Conservation (phyloP, 2,113 vertebrate species). For the Gallinago media region DNA sequence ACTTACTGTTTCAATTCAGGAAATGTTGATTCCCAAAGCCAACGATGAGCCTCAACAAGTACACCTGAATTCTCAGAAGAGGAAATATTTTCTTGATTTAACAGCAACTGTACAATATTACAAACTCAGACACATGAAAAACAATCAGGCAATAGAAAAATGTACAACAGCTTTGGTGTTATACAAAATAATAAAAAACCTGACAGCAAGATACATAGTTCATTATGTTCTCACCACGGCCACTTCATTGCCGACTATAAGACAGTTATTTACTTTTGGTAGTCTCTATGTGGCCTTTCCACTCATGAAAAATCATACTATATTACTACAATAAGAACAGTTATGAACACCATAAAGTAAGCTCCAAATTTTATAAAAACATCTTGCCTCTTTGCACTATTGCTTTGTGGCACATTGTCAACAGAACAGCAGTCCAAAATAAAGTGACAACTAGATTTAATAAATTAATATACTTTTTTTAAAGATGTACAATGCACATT, state of each 20-base stretch:
- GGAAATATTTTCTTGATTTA: slow-evolving; percentile 76
- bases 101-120: slow-evolving; percentile 81
- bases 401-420: slow-evolving; percentile 80
- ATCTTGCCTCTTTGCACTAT: slow-evolving; percentile 61
- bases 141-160: slow-evolving; percentile 81
- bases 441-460: slow-evolving; percentile 98
- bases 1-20: slow-evolving; percentile 13
- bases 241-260: slow-evolving; percentile 52
- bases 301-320: slow-evolving; percentile 45
- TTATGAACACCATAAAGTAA: slow-evolving; percentile 51
- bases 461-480: slow-evolving; percentile 98
- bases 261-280: slow-evolving; percentile 29
- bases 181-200: slow-evolving; percentile 75
- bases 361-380: slow-evolving; percentile 49
- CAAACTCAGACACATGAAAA: slow-evolving; percentile 79
- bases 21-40: slow-evolving; percentile 64
- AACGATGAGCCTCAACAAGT: slow-evolving; percentile 62
- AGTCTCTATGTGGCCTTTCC: slow-evolving; percentile 31
- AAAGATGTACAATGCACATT: slow-evolving; percentile 97
- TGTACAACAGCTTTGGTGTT: slow-evolving; percentile 84
- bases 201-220: slow-evolving; percentile 69
- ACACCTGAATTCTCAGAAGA: slow-evolving; percentile 76
- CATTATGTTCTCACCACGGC: slow-evolving; percentile 62
- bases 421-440: slow-evolving; percentile 85
- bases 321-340: slow-evolving; percentile 44